Conservation (phyloP, 1,140 invertebrate species). For the Diabrotica undecimpunctata region DNA sequence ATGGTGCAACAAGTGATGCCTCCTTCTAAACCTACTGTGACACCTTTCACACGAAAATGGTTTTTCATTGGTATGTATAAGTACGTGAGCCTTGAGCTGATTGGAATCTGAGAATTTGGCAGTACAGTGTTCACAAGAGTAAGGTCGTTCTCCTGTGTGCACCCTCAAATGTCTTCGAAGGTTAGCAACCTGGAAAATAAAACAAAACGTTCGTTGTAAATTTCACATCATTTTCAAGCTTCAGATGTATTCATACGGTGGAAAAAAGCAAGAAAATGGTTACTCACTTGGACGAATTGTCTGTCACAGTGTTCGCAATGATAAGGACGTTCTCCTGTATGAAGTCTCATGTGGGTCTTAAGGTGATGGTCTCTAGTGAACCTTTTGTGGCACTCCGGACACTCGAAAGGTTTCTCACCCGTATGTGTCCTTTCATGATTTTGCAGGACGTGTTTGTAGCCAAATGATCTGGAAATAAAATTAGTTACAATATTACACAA, state of each 20-base stretch:
- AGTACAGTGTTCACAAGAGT: constrained; percentile 84
- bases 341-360: constrained; percentile 88
- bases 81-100: constrained; percentile 85
- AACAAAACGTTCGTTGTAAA: not conserved
- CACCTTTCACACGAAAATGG: constrained; percentile 79
- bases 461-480: constrained; percentile 60
- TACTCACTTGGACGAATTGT: constrained; percentile 74
- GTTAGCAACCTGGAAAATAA: constrained; percentile 67
- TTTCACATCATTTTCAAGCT: no score
- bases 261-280: not conserved
- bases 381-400: constrained; percentile 87
- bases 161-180: constrained; percentile 88
- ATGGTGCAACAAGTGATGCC: constrained; percentile 82
- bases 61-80: constrained; percentile 87
- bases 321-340: constrained; percentile 92
- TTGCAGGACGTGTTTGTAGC: constrained; percentile 92
- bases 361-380: constrained; percentile 95
- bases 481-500: no score
- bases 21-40: constrained; percentile 70
- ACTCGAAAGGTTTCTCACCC: constrained; percentile 95
- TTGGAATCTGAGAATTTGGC: constrained; percentile 91
- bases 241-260: no score
- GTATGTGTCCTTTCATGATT: constrained; percentile 97
- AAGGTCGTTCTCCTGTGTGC: constrained; percentile 93
- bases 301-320: constrained; percentile 87